phyloP scores from a whole-genome alignment of 2,888 invertebrate species.

The Calliopum simillimum region DNA sequence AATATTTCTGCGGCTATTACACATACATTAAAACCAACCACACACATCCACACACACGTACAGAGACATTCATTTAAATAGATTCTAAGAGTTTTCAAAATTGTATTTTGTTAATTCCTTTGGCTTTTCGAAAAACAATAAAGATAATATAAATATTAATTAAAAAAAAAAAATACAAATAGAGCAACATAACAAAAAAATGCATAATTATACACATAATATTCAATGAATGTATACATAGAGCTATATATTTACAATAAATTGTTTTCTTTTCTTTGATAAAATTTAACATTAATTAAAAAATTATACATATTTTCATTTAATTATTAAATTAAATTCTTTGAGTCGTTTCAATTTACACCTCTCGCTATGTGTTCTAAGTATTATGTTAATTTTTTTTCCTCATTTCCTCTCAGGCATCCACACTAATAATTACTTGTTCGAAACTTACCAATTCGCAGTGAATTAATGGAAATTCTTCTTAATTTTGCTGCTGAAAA shows the following conservation, averaged over 20 bases:
- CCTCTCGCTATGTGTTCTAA: conserved; percentile 23
- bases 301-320: conserved; percentile 33
- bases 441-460: conserved; percentile 6
- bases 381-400: conserved; percentile 21
- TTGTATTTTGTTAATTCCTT: conserved; percentile 26
- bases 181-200: conserved; percentile 40
- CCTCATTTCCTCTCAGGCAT: background rate
- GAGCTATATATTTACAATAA: conserved; percentile 54
- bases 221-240: conserved; percentile 54
- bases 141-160: conserved; percentile 43
- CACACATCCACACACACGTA: conserved; percentile 29
- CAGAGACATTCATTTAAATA: conserved; percentile 36
- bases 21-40: conserved; percentile 43
- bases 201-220: conserved; percentile 43
- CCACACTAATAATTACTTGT: background rate
- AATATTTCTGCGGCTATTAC: conserved; percentile 30
- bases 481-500: background rate
- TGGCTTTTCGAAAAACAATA: conserved; percentile 36
- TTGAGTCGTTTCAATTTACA: conserved; percentile 25
- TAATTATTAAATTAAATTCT: conserved; percentile 20
- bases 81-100: conserved; percentile 18
- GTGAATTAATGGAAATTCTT: background rate
- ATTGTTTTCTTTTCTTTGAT: conserved; percentile 51
- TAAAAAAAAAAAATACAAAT: conserved; percentile 45
- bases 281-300: conserved; percentile 30